Percentiles rank a stretch among this genome's conserved stretches.
Evolutionary conservation across 2,113 vertebrate genomes (phyloP).

Genomic region (Pholis gunnellus): DNA sequence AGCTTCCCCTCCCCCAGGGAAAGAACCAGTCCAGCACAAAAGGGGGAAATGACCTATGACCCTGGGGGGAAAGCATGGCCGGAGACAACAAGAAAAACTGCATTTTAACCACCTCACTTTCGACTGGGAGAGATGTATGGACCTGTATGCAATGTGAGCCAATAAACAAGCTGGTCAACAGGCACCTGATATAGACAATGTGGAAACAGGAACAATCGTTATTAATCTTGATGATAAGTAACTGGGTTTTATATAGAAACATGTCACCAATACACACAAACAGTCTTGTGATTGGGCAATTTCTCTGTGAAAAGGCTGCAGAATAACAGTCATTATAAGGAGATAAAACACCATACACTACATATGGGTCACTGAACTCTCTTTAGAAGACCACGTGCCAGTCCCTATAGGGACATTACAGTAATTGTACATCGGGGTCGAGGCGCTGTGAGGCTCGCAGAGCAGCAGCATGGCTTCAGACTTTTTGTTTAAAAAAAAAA

Average conservation of each 20-base stretch:
- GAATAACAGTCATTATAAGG: neutral
- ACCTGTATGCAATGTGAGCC: neutral
- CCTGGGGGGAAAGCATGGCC: slow-evolving; percentile 33
- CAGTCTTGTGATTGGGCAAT: neutral
- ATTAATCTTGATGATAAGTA: slow-evolving; percentile 33
- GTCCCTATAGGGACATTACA: slow-evolving; percentile 37
- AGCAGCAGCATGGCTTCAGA: slow-evolving; percentile 45
- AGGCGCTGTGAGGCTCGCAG: neutral
- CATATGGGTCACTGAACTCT: slow-evolving; percentile 47
- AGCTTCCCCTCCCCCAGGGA: slow-evolving; percentile 69
- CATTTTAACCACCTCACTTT: slow-evolving; percentile 53
- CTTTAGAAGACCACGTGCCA: slow-evolving; percentile 11
- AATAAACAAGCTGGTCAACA: slow-evolving; percentile 12
- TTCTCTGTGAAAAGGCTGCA: neutral
- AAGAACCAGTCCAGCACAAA: slow-evolving; percentile 67
- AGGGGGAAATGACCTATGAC: slow-evolving; percentile 73
- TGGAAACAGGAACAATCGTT: slow-evolving; percentile 17
- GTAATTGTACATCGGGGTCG: slow-evolving; percentile 22
- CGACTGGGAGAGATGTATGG: slow-evolving; percentile 27
- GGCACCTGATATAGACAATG: slow-evolving; percentile 15
- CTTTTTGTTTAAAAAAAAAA: slow-evolving; percentile 50
- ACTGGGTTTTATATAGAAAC: slow-evolving; percentile 45
- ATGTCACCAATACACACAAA: neutral
- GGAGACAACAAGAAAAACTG: slow-evolving; percentile 33
- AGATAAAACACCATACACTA: slow-evolving; percentile 11